Base-by-base conservation (phyloP, 2,113 vertebrate species). In the Anser brachyrhynchus region DNA sequence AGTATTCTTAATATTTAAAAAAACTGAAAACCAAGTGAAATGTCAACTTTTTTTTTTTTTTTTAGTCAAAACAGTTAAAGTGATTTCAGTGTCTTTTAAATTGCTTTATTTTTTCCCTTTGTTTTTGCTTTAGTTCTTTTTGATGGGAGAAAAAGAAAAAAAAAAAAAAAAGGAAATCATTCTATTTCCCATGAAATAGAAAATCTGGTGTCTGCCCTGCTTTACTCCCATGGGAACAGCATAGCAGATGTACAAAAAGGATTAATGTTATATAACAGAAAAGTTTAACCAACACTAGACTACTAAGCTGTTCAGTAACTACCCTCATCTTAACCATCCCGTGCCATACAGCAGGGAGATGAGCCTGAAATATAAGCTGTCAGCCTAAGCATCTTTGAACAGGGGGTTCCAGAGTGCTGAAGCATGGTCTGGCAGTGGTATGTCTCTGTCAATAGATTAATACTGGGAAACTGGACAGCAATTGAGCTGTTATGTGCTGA, bases 171-270 rank as follows among this genome's bases (percentile, higher is more conserved):
- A 23, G 4, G 4, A 43, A 71, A 84, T 71, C 0, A 55, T 94
- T 85, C 22, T 71, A 15, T 82, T 94, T 91, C 33, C 23, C 13
- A 65, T 78, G 86, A 91, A 91, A 78, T 0, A 86, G 41, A 59
- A 71, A 89, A 72, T 95, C 89, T 93, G 87, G 17, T 82, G 61
- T 92, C 80, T 89, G 55, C 43, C 61, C 33, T 89, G 61, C 26
- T 90, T 77, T 88, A 64, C 10, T 89, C 43, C 57, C 76, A 55
- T 90, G 70, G 52, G 79, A 89, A 75, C 11, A 92, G 5, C 57
- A 37, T 21, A 86, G 57, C 90, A 95, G 88, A 94, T 87, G 83
- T 37, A 84, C 29, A n/a, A 66, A 92, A 90, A 81, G 11, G 37
- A 87, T 26, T 76, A 35, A 52, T 4, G 4, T 69, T 70, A 61